These are phyloP conservation scores for Sepiola atlantica DNA, from an alignment of 2,888 invertebrate species.

Conservation along the genomic window DNA sequence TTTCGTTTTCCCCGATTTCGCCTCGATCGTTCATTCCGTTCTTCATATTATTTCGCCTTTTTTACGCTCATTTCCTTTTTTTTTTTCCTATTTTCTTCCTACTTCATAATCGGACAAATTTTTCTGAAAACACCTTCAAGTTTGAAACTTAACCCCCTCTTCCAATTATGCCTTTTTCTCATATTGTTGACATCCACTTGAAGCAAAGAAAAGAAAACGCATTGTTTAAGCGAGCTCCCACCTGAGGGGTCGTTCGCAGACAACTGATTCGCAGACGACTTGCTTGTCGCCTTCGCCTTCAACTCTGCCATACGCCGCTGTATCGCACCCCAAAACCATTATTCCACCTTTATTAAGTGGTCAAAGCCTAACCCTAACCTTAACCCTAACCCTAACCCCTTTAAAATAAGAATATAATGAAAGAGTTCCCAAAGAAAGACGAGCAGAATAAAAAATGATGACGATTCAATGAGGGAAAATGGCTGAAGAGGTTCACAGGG, in stretches of 20 bases:
- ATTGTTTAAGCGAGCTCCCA: constrained; percentile 2
- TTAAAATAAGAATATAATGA: constrained; percentile 16
- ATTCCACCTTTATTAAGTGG: not conserved
- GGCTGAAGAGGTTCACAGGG: not conserved
- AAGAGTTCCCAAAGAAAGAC: not conserved
- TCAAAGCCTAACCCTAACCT: not conserved
- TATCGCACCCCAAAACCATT: not conserved
- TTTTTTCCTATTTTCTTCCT: no score
- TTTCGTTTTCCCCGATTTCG: no score
- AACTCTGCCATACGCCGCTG: not conserved
- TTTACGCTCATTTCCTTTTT: no score
- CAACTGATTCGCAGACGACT: not conserved
- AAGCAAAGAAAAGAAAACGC: not conserved
- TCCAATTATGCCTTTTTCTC: not conserved
- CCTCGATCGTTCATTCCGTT: no score
- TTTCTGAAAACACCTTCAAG: no score
- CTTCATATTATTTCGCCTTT: no score
- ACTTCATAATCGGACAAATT: no score
- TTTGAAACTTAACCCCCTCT: not conserved
- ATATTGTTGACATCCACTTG: constrained; percentile 18
- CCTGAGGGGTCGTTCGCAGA: not conserved
- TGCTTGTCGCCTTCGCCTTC: not conserved
- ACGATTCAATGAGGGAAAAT: not conserved
- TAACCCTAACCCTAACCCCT: no score
- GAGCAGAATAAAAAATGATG: constrained; percentile 18